phyloP scores from a whole-genome alignment of 2,113 vertebrate species.

The Atractosteus spatula region DNA sequence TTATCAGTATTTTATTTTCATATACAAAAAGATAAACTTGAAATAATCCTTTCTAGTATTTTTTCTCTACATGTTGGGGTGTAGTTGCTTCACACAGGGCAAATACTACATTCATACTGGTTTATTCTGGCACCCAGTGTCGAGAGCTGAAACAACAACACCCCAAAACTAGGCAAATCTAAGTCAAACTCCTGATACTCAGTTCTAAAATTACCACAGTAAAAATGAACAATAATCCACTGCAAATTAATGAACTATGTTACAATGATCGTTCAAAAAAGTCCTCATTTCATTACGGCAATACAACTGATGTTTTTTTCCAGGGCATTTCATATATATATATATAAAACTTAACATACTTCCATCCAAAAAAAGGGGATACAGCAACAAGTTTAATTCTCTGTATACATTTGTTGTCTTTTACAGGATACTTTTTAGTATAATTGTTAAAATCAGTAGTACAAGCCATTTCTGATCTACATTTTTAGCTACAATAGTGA shows the following conservation, averaged over 20 bases:
- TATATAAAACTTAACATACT: slow-evolving; percentile 63
- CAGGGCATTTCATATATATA: slow-evolving; percentile 65
- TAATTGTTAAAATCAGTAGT: slow-evolving; percentile 85
- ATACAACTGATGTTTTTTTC: slow-evolving; percentile 69
- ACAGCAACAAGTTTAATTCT: slow-evolving; percentile 81
- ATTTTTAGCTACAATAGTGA: slow-evolving; percentile 82
- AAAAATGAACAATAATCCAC: slow-evolving; percentile 83
- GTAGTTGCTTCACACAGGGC: slow-evolving; percentile 71
- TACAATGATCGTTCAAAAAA: slow-evolving; percentile 76
- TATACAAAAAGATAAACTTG: slow-evolving; percentile 32
- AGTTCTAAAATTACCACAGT: slow-evolving; percentile 87
- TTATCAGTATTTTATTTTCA: slow-evolving; percentile 48
- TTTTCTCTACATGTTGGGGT: slow-evolving; percentile 64
- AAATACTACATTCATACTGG: slow-evolving; percentile 89
- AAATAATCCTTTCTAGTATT: slow-evolving; percentile 48
- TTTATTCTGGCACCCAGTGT: slow-evolving; percentile 79
- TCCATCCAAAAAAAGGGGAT: slow-evolving; percentile 71
- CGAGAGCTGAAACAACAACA: slow-evolving; percentile 75
- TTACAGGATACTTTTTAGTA: slow-evolving; percentile 70
- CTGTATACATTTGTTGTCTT: slow-evolving; percentile 59
- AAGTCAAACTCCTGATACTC: slow-evolving; percentile 75
- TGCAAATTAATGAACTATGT: slow-evolving; percentile 84
- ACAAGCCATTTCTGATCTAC: slow-evolving; percentile 85
- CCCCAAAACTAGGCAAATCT: slow-evolving; percentile 73
- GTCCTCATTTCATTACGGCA: slow-evolving; percentile 72